A percentile compares a stretch with the other conserved stretches of the same genome.
These are phyloP conservation scores for Syngnathus typhle DNA, from an alignment of 2,113 vertebrate genomes.

Conservation along the genomic window DNA sequence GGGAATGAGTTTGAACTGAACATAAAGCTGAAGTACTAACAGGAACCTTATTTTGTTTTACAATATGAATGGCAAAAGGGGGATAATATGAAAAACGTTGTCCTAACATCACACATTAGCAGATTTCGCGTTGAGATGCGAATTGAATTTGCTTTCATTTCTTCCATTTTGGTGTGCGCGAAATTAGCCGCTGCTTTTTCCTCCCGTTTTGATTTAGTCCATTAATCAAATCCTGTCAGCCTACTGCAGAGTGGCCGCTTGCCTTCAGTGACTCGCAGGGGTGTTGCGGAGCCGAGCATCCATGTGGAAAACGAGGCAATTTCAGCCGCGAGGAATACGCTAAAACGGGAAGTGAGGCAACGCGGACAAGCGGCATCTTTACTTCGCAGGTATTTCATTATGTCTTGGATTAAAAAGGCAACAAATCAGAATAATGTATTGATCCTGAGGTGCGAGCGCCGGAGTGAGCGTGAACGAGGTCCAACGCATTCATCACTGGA, in stretches of 20 bases:
- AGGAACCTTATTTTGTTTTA: too few relatives aligned
- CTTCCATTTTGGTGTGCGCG: background rate
- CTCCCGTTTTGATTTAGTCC: conserved; percentile 9
- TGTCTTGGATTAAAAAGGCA: conserved; percentile 7
- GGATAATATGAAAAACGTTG: too few relatives aligned
- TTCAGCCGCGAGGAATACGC: conserved; percentile 51
- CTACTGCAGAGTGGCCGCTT: conserved; percentile 21
- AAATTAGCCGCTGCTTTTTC: background rate
- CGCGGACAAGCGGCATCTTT: conserved; percentile 34
- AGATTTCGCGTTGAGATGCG: background rate
- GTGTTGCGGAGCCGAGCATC: conserved; percentile 39
- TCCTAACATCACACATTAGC: background rate
- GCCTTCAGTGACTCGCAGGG: conserved; percentile 22
- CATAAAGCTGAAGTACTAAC: too few relatives aligned
- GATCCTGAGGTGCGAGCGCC: conserved; percentile 5
- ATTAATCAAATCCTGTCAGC: conserved; percentile 43
- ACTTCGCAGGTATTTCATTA: conserved; percentile 21
- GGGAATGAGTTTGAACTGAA: too few relatives aligned
- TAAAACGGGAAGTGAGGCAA: conserved; percentile 36
- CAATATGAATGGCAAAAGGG: too few relatives aligned
- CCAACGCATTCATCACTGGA: conserved; percentile 40
- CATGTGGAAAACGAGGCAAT: conserved; percentile 65
- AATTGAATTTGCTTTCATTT: background rate
- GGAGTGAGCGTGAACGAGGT: background rate
- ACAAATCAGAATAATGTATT: conserved; percentile 11